Evolutionary conservation across 2,797 vertebrate genomes (phyloP).

Genomic region (Silurus aristotelis): DNA sequence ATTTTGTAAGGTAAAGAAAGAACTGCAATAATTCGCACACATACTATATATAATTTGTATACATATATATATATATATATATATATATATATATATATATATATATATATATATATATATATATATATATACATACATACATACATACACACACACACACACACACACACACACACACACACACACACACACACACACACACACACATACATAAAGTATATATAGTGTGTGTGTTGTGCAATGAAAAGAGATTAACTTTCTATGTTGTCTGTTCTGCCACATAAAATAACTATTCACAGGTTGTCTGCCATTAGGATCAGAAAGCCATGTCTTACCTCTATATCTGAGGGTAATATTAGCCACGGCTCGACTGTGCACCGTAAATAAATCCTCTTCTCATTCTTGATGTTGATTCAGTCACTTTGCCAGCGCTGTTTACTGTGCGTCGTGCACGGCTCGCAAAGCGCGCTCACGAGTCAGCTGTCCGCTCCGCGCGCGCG

Average conservation of each 20-base stretch:
- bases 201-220: too few relatives aligned
- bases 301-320: neutral
- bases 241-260: constrained; percentile 43
- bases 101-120: too few relatives aligned
- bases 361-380: neutral
- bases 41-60: neutral
- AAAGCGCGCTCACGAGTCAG: constrained; percentile 48
- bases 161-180: too few relatives aligned
- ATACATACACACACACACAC: too few relatives aligned
- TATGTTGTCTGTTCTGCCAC: neutral
- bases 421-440: constrained; percentile 5
- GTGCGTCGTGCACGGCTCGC: constrained; percentile 35
- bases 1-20: neutral
- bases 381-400: constrained; percentile 42
- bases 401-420: neutral
- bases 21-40: neutral
- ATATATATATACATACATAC: neutral
- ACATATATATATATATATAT: too few relatives aligned
- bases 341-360: constrained; percentile 17
- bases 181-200: too few relatives aligned
- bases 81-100: too few relatives aligned
- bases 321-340: constrained; percentile 54
- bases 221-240: neutral
- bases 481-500: constrained; percentile 40
- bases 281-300: neutral